Evolutionary conservation across 2,797 vertebrate species (phyloP), one percentile per base, ranked within the genome.

Genomic region (Neopelma chrysocephalum): DNA sequence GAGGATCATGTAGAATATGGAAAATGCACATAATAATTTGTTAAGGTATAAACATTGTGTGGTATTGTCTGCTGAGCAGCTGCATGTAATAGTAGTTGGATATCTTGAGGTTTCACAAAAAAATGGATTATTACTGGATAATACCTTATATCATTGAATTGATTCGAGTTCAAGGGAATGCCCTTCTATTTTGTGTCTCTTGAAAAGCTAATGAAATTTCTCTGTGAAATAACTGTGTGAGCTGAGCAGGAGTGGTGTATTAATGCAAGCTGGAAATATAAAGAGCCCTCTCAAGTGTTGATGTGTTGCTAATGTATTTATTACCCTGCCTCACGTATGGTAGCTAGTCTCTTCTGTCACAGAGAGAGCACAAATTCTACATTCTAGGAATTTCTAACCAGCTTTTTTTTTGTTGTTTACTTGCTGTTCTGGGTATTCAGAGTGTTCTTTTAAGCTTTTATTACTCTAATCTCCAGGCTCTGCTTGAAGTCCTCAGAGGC

Each of bases 321-420:
- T 80, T 80, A 36, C 56, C 26, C 20, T 60, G 29, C 61, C 71
- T 89, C 45, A 16, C 14, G 6, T 38, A 6, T 4, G 7, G 45
- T 82, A 48, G 51, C 51, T 78, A 27, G 8, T 51, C 26, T 53
- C 10, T 31, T 27, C 13, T 47, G 50, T 87, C 31, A 3, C 19
- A 58, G 57, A 36, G 20, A 27, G 8, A 25, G 58, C 57, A 60
- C 29, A 64, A 45, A 51, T 7, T 0, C 54, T 71, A 53, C 53
- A 68, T 29, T 68, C 45, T 48, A 86, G 42, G 77, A 90, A 88
- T 90, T 92, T 93, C 81, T 92, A 86, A 90, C 76, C 72, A 88
- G 73, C n/a, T 66, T 71, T 64, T 82, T 23, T 27, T 12, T 0
- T 76, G 92, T 92, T 95, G 87, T 94, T 85, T 84, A 80, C 51